These are phyloP conservation scores for Phycodurus eques DNA, from an alignment of 2,113 vertebrate genomes.

Conservation along the genomic window DNA sequence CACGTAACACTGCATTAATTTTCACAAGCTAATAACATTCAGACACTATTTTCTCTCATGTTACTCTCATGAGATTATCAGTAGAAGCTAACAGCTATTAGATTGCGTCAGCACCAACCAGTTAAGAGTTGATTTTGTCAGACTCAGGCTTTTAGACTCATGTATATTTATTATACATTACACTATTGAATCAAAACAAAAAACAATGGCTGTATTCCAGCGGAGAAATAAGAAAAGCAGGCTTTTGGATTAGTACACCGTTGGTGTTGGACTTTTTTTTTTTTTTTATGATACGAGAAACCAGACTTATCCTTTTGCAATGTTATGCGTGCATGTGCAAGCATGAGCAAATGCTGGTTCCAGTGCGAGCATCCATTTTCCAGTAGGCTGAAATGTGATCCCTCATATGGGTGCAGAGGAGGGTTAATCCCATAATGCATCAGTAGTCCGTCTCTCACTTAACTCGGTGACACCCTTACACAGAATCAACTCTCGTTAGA, in stretches of 20 bases:
- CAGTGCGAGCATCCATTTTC: slow-evolving; percentile 56
- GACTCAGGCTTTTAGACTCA: no score
- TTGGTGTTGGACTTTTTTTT: neutral
- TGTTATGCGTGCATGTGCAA: slow-evolving; percentile 6
- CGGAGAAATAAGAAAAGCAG: neutral
- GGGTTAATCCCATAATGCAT: slow-evolving; percentile 53
- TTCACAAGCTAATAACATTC: neutral
- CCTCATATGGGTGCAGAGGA: slow-evolving; percentile 39
- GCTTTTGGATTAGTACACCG: neutral
- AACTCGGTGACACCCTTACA: slow-evolving; percentile 27
- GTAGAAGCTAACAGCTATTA: no score
- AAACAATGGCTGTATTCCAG: no score
- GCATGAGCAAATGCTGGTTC: slow-evolving; percentile 4
- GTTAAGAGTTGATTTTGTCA: no score
- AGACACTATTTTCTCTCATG: no score
- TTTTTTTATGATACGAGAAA: neutral
- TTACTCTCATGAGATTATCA: no score
- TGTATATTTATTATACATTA: no score
- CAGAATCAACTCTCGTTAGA: slow-evolving; percentile 19
- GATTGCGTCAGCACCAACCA: no score
- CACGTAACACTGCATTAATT: neutral
- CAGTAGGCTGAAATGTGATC: slow-evolving; percentile 57
- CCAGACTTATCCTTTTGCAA: neutral
- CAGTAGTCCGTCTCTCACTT: slow-evolving; percentile 32
- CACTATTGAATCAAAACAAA: no score